Base-by-base conservation (phyloP, 1,140 invertebrate species). In the Akabosia matsudoensis region DNA sequence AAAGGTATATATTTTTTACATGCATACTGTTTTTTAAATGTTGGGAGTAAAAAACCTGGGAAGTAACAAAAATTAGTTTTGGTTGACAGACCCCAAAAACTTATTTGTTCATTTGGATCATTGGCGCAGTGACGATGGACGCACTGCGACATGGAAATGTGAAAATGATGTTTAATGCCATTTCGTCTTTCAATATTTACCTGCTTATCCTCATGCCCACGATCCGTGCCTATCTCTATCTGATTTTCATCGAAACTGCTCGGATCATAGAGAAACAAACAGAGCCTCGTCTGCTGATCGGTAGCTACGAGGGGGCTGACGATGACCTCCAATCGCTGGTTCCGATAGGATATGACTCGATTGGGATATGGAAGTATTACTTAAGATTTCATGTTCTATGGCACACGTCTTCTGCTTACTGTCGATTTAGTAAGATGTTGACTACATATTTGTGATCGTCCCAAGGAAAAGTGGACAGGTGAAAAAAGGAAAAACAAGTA, bases 151-250 rank as follows among this genome's bases (percentile, higher is more conserved):
- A 75, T 33, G 74, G 74, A 18, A 75, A 75, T 75, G 10, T 75
- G 33, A 67, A 75, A 70, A 75, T 75, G 74, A 70, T 75, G 2
- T 75, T 70, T 54, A 31, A 75, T 51, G 74, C 74, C 22, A 14
- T 75, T 22, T 70, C 67, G 33, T 70, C 37, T 37, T 75, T 75
- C 34, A 45, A 75, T 52, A 26, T 75, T 22, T 75, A 75, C 14
- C 74, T 75, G 1, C 31, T 75, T 45, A n/a, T 75, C 52, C 13
- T 75, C 18, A 75, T 75, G 74, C 74, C 74, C 1, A n/a, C 51
- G 22, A 75, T 75, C 31, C 33, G 74, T 16, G 54, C 70, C 16
- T 75, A 75, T 30, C 31, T 70, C 24, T 70, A 51, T 52, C 45
- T 70, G 30, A 52, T 75, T 70, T 70, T 75, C 13, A 51, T 75